Base-by-base conservation (phyloP, 2,797 vertebrate genomes). In the Erethizon dorsatum region DNA sequence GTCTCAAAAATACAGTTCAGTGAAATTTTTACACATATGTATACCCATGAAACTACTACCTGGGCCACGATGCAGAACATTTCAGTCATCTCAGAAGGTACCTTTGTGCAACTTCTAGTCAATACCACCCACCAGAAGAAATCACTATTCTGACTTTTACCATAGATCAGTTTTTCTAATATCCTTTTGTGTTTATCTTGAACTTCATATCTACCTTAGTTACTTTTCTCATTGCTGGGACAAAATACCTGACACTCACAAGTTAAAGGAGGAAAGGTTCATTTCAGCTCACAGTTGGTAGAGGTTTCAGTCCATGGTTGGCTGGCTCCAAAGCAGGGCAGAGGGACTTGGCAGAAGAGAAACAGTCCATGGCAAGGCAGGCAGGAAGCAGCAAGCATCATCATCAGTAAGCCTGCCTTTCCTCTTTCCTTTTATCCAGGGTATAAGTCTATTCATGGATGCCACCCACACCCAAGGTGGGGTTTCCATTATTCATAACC, bases 101-200 rank as follows among this genome's bases (percentile, higher is more conserved):
- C 41, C 73, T 85, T 56, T 20, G 2, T 82, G 18, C 45, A 33
- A 47, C 52, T 33, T 85, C 65, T 2, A 69, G 41, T 50, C 45
- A 54, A 82, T n/a, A 59, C 24, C 67, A 3, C n/a, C 28, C 22
- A 1, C 13, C 59, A 91, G 79, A 71, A 31, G 45, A 88, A 88
- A 80, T 61, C 57, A 13, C 59, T 91, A n/a, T 95, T 91, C n/a
- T 84, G 28, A 77, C 28, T 52, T 26, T n/a, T 15, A 54, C 15
- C 4, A 33, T 18, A 79, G 47, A 78, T 52, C n/a, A 79, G 77
- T n/a, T 20, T 79, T 52, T 7, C 47, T 54, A n/a, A 20, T 79
- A 45, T 69, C 41, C 80, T 79, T 84, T 94, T 95, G 69, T 20
- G n/a, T 85, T 17, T 69, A 57, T 92, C 69, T 65, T 93, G 61